Conservation (phyloP, 2,888 invertebrate genomes). For the Mythimna lalbum region DNA sequence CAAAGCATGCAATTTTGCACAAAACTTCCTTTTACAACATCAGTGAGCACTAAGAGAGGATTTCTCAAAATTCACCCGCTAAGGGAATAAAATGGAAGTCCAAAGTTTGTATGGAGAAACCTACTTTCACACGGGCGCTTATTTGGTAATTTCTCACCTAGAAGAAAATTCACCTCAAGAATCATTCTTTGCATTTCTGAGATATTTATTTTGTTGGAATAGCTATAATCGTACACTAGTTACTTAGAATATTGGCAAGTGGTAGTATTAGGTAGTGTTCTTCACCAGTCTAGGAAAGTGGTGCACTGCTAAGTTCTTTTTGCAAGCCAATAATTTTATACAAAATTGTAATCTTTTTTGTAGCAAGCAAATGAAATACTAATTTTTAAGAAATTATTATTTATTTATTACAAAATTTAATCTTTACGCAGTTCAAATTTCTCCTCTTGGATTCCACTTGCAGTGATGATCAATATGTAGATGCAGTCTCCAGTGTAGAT, state of each 20-base stretch:
- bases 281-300: no score
- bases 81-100: no score
- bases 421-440: slow-evolving; percentile 96
- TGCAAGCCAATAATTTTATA: no score
- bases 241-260: neutral
- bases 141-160: no score
- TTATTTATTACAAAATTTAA: slow-evolving; percentile 88
- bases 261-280: neutral
- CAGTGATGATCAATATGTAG: slow-evolving; percentile 96
- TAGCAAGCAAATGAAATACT: slow-evolving; percentile 40
- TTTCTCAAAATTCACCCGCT: no score
- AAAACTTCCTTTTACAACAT: no score
- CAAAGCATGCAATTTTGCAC: no score
- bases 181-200: neutral
- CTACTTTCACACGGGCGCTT: no score
- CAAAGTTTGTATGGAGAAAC: no score
- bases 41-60: no score
- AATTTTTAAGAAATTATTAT: slow-evolving; percentile 61
- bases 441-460: slow-evolving; percentile 94
- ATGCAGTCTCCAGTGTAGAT: slow-evolving; percentile 99
- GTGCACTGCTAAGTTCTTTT: no score
- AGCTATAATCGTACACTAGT: neutral
- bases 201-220: neutral
- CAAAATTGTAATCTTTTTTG: neutral
- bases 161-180: neutral